A percentile compares a stretch with the other conserved stretches of the same genome.
phyloP scores from a whole-genome alignment of 2,797 vertebrate genomes.

The Diplodus puntazzo region DNA sequence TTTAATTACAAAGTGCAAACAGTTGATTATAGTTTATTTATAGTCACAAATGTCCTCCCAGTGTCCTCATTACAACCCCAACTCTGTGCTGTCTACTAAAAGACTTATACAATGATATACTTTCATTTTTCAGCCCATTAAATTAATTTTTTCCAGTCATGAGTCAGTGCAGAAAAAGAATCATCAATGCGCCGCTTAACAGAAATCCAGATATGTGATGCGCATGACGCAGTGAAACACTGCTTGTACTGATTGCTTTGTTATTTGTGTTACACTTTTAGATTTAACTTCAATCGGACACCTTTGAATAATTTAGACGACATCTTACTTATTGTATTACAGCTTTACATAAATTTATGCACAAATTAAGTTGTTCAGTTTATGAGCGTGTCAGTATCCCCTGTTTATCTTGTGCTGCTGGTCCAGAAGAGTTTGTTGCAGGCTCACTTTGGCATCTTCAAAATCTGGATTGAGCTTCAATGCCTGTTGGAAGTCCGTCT shows the following conservation, averaged over 20 bases:
- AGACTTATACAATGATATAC: slow-evolving; percentile 14
- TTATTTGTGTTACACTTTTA: neutral
- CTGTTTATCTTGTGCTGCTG: slow-evolving; percentile 87
- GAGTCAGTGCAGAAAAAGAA: slow-evolving; percentile 4
- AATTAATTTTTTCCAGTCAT: neutral
- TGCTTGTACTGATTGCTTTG: neutral
- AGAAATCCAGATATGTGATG: slow-evolving; percentile 9
- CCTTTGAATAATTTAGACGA: neutral
- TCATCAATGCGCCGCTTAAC: slow-evolving; percentile 13
- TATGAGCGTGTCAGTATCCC: slow-evolving; percentile 73
- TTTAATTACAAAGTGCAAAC: too few species aligned
- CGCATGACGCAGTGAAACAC: neutral
- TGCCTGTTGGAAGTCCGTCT: slow-evolving; percentile 91
- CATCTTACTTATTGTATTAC: neutral
- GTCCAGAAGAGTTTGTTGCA: slow-evolving; percentile 91
- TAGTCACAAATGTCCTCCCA: too few species aligned
- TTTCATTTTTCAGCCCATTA: slow-evolving; percentile 34
- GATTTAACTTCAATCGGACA: neutral
- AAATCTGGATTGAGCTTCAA: slow-evolving; percentile 92
- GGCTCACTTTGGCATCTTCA: slow-evolving; percentile 92
- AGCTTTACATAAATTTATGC: neutral
- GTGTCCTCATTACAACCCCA: too few species aligned
- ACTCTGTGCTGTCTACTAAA: neutral
- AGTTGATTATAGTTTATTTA: too few species aligned
- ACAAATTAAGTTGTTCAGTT: neutral